phyloP scores from a whole-genome alignment of 1,140 invertebrate species.

The Aleiodes sp. region DNA sequence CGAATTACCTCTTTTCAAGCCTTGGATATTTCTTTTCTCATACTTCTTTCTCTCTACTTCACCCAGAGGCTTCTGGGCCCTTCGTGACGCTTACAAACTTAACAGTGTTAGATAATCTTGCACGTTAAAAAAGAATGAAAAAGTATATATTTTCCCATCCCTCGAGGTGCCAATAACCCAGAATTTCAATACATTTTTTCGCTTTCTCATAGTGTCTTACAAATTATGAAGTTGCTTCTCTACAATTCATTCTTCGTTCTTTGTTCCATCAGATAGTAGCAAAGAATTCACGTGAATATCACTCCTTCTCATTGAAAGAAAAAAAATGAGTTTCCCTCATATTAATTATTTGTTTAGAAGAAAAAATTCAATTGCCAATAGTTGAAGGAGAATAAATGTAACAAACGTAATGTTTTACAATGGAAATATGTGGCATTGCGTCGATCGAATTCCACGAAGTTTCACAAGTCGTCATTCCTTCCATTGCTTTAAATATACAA shows the following conservation, averaged over 20 bases:
- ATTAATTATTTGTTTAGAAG: too few relatives aligned
- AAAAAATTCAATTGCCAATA: too few relatives aligned
- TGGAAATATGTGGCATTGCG: slow-evolving; percentile 1
- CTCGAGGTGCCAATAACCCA: slow-evolving; percentile 9
- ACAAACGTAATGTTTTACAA: slow-evolving; percentile 12
- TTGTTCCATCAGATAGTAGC: too few relatives aligned
- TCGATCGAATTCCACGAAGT: slow-evolving; percentile 14
- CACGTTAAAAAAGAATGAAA: slow-evolving; percentile 42
- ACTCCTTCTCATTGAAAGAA: too few relatives aligned
- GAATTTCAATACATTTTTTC: neutral
- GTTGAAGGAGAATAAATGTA: too few relatives aligned
- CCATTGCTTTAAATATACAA: slow-evolving; percentile 30
- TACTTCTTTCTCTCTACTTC: slow-evolving; percentile 31
- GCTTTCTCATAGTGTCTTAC: neutral
- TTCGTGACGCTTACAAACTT: slow-evolving; percentile 18
- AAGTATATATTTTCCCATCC: neutral
- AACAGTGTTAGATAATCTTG: slow-evolving; percentile 56
- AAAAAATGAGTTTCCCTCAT: too few relatives aligned
- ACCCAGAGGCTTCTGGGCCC: neutral
- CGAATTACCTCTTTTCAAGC: slow-evolving; percentile 21
- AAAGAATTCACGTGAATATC: too few relatives aligned
- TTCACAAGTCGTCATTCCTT: slow-evolving; percentile 16
- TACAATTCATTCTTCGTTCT: too few relatives aligned
- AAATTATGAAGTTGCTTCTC: slow-evolving; percentile 7
- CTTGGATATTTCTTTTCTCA: neutral